Evolutionary conservation across 2,113 vertebrate species (phyloP).

Genomic region (Callipepla squamata): DNA sequence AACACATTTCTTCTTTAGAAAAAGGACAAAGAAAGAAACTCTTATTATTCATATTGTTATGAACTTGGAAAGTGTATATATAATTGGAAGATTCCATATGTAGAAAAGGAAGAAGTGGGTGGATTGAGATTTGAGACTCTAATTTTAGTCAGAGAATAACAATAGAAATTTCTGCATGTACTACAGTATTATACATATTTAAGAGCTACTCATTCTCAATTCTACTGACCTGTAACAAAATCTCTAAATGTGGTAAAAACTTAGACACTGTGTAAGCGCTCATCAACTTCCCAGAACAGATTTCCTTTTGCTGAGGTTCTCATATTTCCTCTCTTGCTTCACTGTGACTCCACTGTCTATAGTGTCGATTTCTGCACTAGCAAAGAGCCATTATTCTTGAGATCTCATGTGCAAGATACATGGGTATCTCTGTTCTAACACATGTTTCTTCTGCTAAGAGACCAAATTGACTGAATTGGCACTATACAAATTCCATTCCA

Average conservation of each 20-base stretch:
- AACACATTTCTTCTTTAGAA: neutral
- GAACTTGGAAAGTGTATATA: neutral
- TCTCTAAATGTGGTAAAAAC: neutral
- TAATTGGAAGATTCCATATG: neutral
- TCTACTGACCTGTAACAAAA: neutral
- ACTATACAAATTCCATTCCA: neutral
- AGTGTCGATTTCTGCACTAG: neutral
- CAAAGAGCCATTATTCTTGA: neutral
- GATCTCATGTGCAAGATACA: neutral
- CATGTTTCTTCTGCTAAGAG: neutral
- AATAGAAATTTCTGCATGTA: neutral
- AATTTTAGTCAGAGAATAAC: neutral
- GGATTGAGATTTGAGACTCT: neutral
- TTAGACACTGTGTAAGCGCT: neutral
- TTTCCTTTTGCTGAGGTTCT: neutral
- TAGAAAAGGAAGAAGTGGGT: neutral
- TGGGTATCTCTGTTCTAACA: neutral
- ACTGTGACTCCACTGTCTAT: neutral
- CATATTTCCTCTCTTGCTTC: neutral
- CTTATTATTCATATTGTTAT: neutral
- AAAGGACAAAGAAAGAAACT: neutral
- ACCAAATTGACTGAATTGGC: neutral
- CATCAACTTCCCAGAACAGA: neutral
- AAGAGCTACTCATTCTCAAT: neutral
- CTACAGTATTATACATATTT: neutral